Evolutionary conservation across 2,113 vertebrate genomes (phyloP).

Genomic region (Spea bombifrons): DNA sequence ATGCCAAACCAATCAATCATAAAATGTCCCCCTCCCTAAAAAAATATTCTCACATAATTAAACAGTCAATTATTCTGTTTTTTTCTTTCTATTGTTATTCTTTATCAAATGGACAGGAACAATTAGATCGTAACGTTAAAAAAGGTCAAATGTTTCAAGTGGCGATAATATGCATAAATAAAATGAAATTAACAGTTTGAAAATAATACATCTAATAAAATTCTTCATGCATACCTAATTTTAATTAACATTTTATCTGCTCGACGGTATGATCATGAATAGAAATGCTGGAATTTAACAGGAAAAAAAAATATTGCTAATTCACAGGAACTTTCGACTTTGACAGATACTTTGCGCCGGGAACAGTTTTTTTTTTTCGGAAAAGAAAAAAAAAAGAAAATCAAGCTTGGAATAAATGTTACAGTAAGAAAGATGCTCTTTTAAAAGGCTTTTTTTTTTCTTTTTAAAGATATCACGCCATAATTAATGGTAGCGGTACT

Average conservation of each 20-base stretch:
- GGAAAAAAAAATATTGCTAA: background rate
- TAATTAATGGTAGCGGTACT: conserved; percentile 29
- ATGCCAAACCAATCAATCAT: too few species aligned
- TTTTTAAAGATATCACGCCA: conserved; percentile 18
- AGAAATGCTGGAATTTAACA: conserved; percentile 12
- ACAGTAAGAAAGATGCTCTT: conserved; percentile 21
- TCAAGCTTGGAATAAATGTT: background rate
- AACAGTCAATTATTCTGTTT: too few species aligned
- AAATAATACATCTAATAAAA: conserved; percentile 28
- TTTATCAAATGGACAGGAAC: background rate
- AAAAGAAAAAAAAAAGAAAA: too few species aligned
- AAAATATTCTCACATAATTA: too few species aligned
- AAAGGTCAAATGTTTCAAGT: conserved; percentile 33
- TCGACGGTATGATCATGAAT: conserved; percentile 7
- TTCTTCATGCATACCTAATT: conserved; percentile 25
- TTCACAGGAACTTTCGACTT: background rate
- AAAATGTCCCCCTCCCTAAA: too few species aligned
- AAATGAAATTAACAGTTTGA: conserved; percentile 17
- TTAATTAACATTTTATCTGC: conserved; percentile 36
- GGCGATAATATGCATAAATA: conserved; percentile 17
- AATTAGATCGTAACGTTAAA: conserved; percentile 6
- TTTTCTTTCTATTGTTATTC: background rate
- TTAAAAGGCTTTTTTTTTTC: conserved; percentile 3
- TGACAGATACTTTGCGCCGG: background rate
- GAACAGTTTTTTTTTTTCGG: background rate